Percentiles rank a stretch among this genome's conserved stretches.
phyloP scores from a whole-genome alignment of 2,113 vertebrate species.

The Sminthopsis crassicaudata region DNA sequence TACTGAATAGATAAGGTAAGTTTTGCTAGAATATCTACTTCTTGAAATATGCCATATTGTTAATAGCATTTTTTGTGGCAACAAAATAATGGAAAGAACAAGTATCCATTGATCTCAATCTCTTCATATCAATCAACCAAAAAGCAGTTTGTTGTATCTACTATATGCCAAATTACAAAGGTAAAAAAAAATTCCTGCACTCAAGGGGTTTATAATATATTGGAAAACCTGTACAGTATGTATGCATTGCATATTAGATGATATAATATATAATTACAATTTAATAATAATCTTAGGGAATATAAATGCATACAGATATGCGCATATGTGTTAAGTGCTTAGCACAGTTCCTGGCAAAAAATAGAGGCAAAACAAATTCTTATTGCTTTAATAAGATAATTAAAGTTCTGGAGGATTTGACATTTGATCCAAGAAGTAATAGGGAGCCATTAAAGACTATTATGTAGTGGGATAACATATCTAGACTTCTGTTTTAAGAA shows the following conservation, averaged over 20 bases:
- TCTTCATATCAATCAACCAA: background rate
- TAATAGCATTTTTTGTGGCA: background rate
- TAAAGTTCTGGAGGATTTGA: background rate
- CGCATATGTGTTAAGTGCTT: background rate
- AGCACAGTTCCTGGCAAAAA: background rate
- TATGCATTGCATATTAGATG: background rate
- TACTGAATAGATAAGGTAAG: background rate
- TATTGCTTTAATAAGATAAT: background rate
- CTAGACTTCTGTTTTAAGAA: background rate
- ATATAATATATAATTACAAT: too few relatives aligned
- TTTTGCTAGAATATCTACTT: background rate
- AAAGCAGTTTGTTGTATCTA: background rate
- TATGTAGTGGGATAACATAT: background rate
- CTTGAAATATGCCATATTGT: background rate
- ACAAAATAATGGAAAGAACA: background rate
- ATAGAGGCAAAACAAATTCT: background rate
- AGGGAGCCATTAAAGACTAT: background rate
- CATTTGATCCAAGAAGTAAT: background rate
- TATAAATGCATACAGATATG: background rate
- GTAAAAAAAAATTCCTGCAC: background rate
- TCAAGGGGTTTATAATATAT: background rate
- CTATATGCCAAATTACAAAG: background rate
- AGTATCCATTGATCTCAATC: background rate
- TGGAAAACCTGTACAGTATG: background rate
- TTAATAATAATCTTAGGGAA: background rate